Percentiles rank a stretch among this genome's conserved stretches.
Evolutionary conservation across 2,797 vertebrate species (phyloP).

Genomic region (Notolabrus celidotus): DNA sequence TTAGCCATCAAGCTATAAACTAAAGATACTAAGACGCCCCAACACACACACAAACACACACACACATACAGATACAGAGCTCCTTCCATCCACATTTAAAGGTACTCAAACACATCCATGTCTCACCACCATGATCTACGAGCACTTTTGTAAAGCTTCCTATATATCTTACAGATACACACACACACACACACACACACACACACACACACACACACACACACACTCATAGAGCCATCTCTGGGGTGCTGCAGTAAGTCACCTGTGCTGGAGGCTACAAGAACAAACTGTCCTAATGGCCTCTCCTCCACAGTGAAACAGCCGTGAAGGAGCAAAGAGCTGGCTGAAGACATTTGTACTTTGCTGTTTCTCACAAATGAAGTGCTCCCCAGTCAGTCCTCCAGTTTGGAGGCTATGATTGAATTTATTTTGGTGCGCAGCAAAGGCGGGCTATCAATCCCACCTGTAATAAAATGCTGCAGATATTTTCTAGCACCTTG

Average conservation of each 20-base stretch:
- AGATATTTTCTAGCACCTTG: not conserved
- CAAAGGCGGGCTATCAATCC: no score
- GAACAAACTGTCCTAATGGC: constrained; percentile 31
- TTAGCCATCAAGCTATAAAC: not conserved
- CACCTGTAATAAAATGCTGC: not conserved
- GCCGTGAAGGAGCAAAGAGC: constrained; percentile 24
- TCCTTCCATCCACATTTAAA: not conserved
- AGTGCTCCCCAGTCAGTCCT: not conserved
- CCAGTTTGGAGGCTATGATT: not conserved
- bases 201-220: not conserved
- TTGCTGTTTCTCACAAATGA: not conserved
- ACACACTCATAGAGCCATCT: not conserved
- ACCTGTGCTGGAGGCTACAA: constrained; percentile 36
- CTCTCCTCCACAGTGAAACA: constrained; percentile 34
- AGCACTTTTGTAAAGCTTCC: constrained; percentile 24
- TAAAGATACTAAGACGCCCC: not conserved
- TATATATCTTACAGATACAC: no score
- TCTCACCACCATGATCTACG: not conserved
- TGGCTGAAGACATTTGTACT: not conserved
- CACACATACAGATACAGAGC: not conserved
- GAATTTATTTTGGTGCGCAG: not conserved
- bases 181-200: not conserved
- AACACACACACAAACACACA: not conserved
- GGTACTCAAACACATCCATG: not conserved
- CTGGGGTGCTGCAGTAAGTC: constrained; percentile 58